Base-by-base conservation (phyloP, 2,797 vertebrate species). In the Pogoniulus pusillus region DNA sequence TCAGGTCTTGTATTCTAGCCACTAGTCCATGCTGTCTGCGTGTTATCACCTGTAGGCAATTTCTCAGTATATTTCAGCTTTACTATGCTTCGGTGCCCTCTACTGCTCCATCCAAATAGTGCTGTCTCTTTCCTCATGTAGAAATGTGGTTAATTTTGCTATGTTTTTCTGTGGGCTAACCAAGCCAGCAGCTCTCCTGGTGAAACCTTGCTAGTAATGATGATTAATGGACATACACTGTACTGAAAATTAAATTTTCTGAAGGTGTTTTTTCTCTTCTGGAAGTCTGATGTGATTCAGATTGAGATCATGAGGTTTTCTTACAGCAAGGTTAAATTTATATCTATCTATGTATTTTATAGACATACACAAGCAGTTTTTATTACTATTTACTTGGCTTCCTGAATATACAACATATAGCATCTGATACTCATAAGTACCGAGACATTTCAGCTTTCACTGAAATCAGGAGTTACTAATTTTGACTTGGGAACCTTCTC, bases 11-110 rank as follows among this genome's bases (percentile, higher is more conserved):
- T 64, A n/a, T 53, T 79, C 63, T 4, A 8, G 34, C 9, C n/a
- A 2, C 35, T 62, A 26, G 58, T 79, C 73, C 78, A 5, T 41
- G n/a, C 60, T 82, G 17, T 57, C 4, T 10, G 3, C 6, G 1
- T 29, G 29, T 70, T 87, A 34, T 41, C 87, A 57, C 73, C 72
- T 74, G 51, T 29, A 73, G 66, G 71, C 68, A 93, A 60, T 41
- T 59, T 64, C 57, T 79, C 3, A 14, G 58, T 82, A 19, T 65
- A 7, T 53, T 72, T 72, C 83, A 84, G 75, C 95, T 95, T 90
- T 63, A 63, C 90, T 96, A 75, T 75, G 92, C 88, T 95, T 92
- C 93, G 82, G 89, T 96, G 94, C 94, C 93, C 93, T 96, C 94
- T 95, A 49, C 90, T 94, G 94, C 90, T 88, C 82, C 16, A 0